These are phyloP conservation scores for Nerophis lumbriciformis DNA, from an alignment of 2,113 vertebrate species.

Conservation along the genomic window DNA sequence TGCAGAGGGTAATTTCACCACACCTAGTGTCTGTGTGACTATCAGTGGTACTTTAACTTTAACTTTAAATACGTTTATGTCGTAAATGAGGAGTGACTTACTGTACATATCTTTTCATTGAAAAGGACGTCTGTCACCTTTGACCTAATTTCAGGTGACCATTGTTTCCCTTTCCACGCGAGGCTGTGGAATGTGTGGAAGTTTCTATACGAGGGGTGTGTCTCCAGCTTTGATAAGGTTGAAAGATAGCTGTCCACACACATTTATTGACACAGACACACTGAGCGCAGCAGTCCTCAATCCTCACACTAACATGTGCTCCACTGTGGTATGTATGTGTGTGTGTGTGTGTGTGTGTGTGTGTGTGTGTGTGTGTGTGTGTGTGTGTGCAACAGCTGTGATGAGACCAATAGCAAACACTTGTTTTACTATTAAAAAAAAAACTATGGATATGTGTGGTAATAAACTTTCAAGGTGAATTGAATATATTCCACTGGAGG, in stretches of 20 bases:
- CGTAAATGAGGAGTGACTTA: too few relatives aligned
- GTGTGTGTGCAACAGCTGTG: slow-evolving; percentile 28
- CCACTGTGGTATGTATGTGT: slow-evolving; percentile 17
- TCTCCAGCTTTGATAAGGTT: slow-evolving; percentile 40
- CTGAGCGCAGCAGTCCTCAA: neutral
- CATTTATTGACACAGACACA: neutral
- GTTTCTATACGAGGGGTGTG: slow-evolving; percentile 52
- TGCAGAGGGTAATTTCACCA: too few relatives aligned
- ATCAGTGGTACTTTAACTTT: too few relatives aligned
- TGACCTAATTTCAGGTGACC: slow-evolving; percentile 33
- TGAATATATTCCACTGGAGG: slow-evolving; percentile 34
- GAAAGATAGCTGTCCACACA: slow-evolving; percentile 24
- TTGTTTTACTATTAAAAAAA: neutral
- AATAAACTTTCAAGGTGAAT: too few relatives aligned
- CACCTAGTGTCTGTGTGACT: too few relatives aligned
- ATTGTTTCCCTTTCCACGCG: slow-evolving; percentile 11
- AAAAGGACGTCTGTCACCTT: neutral
- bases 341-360: too few relatives aligned
- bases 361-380: neutral
- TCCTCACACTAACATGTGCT: slow-evolving; percentile 6
- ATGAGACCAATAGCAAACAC: slow-evolving; percentile 5
- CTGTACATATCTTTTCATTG: too few relatives aligned
- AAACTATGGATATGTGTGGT: too few relatives aligned
- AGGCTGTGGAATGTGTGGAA: slow-evolving; percentile 16
- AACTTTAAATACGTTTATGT: too few relatives aligned